phyloP scores from a whole-genome alignment of 2,113 vertebrate species.

The Limnothrissa miodon region DNA sequence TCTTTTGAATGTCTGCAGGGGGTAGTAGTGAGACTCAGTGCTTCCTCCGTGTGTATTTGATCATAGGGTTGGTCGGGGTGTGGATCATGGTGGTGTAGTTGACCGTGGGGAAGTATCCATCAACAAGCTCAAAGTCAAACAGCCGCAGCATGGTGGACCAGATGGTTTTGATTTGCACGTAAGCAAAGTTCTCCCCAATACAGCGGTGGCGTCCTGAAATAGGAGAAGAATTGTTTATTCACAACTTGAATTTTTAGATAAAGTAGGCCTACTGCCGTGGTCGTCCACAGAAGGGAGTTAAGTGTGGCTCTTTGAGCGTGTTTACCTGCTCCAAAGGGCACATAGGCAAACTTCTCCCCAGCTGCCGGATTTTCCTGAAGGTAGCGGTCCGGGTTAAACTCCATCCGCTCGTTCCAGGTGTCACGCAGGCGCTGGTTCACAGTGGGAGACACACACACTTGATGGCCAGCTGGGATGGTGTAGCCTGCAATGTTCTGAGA shows the following conservation, averaged over 20 bases:
- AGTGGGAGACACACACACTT: conserved; percentile 96
- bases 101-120: conserved; percentile 89
- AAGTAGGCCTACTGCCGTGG: no score
- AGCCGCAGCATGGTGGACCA: conserved; percentile 93
- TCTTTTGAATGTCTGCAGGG: not conserved
- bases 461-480: conserved; percentile 89
- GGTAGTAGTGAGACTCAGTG: conserved; percentile 48
- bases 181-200: conserved; percentile 97
- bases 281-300: no score
- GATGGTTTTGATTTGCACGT: conserved; percentile 97
- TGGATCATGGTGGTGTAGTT: conserved; percentile 99
- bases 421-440: conserved; percentile 91
- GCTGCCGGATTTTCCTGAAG: conserved; percentile 82
- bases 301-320: not conserved
- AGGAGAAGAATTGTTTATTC: conserved; percentile 23
- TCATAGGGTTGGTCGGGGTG: conserved; percentile 88
- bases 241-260: not conserved
- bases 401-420: conserved; percentile 78
- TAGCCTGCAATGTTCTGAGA: conserved; percentile 83
- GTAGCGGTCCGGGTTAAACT: conserved; percentile 89
- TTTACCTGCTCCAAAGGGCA: conserved; percentile 94
- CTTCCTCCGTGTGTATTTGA: conserved; percentile 81
- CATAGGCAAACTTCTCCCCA: conserved; percentile 88
- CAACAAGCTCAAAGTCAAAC: conserved; percentile 88
- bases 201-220: conserved; percentile 91